phyloP scores from a whole-genome alignment of 2,797 vertebrate genomes.

The Adrianichthys oophorus region DNA sequence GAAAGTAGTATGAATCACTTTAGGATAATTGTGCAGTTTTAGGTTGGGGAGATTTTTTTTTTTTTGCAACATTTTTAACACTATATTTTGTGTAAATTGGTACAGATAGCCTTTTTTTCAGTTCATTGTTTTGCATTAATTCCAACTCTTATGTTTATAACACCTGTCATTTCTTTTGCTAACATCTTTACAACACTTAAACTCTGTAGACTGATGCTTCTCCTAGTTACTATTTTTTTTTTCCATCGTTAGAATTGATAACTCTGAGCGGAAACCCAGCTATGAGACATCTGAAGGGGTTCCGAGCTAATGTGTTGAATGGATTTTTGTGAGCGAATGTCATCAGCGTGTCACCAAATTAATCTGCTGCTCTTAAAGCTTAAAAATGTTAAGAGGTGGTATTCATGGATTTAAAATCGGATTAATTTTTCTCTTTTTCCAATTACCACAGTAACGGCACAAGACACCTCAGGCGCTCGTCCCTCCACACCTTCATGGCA shows the following conservation, averaged over 20 bases:
- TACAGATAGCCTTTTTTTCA: too few relatives aligned
- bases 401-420: constrained; percentile 1
- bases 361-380: constrained; percentile 15
- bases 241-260: background rate
- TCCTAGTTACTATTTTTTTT: background rate
- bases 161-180: too few relatives aligned
- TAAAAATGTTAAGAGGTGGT: background rate
- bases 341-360: constrained; percentile 33
- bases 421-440: background rate
- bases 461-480: constrained; percentile 25
- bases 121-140: too few relatives aligned
- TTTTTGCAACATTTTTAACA: too few relatives aligned
- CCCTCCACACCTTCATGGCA: constrained; percentile 35
- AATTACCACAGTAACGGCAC: constrained; percentile 32
- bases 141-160: too few relatives aligned
- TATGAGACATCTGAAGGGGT: background rate
- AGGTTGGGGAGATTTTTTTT: too few relatives aligned
- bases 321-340: constrained; percentile 5
- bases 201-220: background rate
- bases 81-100: too few relatives aligned
- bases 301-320: constrained; percentile 8
- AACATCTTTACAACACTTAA: too few relatives aligned
- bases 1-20: too few relatives aligned
- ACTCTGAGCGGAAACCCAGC: background rate
- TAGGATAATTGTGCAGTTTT: too few relatives aligned